phyloP scores from a whole-genome alignment of 2,888 invertebrate genomes.

The Tetanocera ferruginea region DNA sequence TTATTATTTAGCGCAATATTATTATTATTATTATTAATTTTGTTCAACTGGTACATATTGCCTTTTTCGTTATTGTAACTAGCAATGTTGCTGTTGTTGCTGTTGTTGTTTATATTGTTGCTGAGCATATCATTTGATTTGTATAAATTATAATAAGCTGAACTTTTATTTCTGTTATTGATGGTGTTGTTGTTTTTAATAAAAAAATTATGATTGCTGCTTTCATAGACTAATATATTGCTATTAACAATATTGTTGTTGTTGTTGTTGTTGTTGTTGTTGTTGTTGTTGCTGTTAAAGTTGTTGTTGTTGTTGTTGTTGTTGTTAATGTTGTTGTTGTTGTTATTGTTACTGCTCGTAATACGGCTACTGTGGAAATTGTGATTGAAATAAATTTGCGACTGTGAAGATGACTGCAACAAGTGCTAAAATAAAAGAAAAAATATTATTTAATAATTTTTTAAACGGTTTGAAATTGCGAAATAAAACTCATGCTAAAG shows the following conservation, averaged over 20 bases:
- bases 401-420: slow-evolving; percentile 44
- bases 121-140: background rate
- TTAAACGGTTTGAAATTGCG: background rate
- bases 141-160: background rate
- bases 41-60: background rate
- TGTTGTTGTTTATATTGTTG: background rate
- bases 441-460: background rate
- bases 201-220: slow-evolving; percentile 41
- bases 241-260: slow-evolving; percentile 38
- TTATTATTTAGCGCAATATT: background rate
- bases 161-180: slow-evolving; percentile 27
- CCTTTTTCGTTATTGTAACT: background rate
- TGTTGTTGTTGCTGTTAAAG: slow-evolving; percentile 28
- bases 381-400: slow-evolving; percentile 46
- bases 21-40: background rate
- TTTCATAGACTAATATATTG: slow-evolving; percentile 29
- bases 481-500: too few species aligned
- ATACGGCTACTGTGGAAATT: slow-evolving; percentile 39
- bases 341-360: slow-evolving; percentile 35
- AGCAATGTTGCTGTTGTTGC: background rate
- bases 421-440: slow-evolving; percentile 40
- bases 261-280: background rate
- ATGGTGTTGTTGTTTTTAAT: slow-evolving; percentile 40
- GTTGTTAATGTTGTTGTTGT: slow-evolving; percentile 1
- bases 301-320: slow-evolving; percentile 34